Evolutionary conservation across 2,797 vertebrate species (phyloP).

Genomic region (Petrocephalus sullivani): DNA sequence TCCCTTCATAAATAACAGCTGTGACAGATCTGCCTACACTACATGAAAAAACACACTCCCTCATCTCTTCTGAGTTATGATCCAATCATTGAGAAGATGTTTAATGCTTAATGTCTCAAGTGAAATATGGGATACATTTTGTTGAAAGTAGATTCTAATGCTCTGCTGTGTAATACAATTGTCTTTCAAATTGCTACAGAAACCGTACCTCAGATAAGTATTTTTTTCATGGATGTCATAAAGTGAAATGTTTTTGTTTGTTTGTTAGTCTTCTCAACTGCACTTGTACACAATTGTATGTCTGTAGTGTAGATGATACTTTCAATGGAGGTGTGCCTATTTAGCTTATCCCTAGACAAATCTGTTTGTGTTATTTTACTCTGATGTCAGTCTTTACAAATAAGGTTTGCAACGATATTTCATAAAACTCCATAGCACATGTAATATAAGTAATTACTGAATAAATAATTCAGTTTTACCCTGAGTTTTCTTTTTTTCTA

Average conservation of each 20-base stretch:
- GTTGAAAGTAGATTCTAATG: background rate
- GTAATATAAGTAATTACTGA: background rate
- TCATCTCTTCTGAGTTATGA: background rate
- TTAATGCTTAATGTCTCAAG: background rate
- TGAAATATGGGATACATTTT: background rate
- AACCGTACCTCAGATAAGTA: background rate
- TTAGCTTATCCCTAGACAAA: background rate
- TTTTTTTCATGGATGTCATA: background rate
- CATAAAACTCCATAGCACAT: background rate
- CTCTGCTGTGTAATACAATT: constrained; percentile 1
- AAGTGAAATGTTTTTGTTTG: background rate
- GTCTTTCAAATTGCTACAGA: background rate
- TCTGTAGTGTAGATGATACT: background rate
- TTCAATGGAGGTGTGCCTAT: background rate
- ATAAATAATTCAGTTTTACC: background rate
- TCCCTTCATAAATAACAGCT: background rate
- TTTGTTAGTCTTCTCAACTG: background rate
- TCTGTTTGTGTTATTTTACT: background rate
- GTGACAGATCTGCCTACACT: background rate
- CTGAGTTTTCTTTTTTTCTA: background rate
- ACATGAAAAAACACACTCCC: background rate
- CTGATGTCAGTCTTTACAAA: background rate
- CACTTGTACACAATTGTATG: background rate
- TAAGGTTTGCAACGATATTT: background rate
- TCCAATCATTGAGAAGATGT: background rate